Evolutionary conservation across 2,113 vertebrate genomes (phyloP).

Genomic region (Sarotherodon lohbergeri): DNA sequence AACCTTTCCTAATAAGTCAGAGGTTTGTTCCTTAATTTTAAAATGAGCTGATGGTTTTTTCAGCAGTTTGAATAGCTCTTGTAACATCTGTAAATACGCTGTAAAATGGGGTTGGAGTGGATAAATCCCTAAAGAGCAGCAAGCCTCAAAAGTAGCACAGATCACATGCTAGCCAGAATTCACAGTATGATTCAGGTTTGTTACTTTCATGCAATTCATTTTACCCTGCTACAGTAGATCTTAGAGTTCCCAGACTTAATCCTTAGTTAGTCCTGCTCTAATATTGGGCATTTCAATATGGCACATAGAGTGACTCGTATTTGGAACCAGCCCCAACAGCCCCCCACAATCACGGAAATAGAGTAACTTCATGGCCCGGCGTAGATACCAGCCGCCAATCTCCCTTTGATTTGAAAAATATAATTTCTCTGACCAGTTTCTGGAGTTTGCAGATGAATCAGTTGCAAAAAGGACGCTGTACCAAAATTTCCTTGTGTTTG

Average conservation of each 20-base stretch:
- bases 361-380: accelerated
- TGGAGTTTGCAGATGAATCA: neutral
- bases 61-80: neutral
- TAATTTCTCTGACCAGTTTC: neutral
- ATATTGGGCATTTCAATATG: neutral
- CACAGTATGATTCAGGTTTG: neutral
- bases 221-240: neutral
- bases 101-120: neutral
- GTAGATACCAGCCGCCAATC: neutral
- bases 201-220: neutral
- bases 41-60: neutral
- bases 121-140: neutral
- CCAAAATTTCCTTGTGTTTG: neutral
- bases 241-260: neutral
- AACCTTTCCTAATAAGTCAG: neutral
- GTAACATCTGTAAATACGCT: neutral
- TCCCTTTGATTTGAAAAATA: neutral
- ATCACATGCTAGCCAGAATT: neutral
- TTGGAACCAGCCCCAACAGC: neutral
- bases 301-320: neutral
- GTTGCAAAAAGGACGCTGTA: neutral
- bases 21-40: neutral
- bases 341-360: neutral
- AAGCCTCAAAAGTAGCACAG: neutral
- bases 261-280: neutral